phyloP scores from a whole-genome alignment of 2,888 invertebrate genomes.

The Ctena decussata region DNA sequence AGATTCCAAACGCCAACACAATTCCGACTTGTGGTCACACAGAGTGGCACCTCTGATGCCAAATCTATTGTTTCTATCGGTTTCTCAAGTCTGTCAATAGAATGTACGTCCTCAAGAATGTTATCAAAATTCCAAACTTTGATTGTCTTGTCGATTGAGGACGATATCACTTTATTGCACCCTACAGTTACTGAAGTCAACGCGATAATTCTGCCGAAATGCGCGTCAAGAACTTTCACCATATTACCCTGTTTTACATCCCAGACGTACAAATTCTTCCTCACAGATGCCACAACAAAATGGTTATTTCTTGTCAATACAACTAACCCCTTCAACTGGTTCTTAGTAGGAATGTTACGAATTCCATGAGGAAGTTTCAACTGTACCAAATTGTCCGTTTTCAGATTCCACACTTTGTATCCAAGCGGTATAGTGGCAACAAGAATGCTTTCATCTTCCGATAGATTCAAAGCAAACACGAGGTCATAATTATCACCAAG shows the following conservation, averaged over 20 bases:
- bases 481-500: conserved; percentile 83
- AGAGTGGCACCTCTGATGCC: conserved; percentile 91
- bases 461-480: conserved; percentile 90
- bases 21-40: conserved; percentile 96
- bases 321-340: conserved; percentile 96
- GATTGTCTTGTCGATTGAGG: conserved; percentile 98
- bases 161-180: conserved; percentile 92
- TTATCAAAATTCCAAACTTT: conserved; percentile 99
- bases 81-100: conserved; percentile 94
- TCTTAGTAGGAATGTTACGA: conserved; percentile 96
- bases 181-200: conserved; percentile 94
- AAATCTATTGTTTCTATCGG: conserved; percentile 95
- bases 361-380: conserved; percentile 89
- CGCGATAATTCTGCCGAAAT: conserved; percentile 98
- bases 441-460: conserved; percentile 93
- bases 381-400: conserved; percentile 79
- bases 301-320: conserved; percentile 96
- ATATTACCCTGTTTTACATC: conserved; percentile 93
- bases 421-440: conserved; percentile 89
- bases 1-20: conserved; percentile 99
- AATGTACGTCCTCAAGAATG: conserved; percentile 96
- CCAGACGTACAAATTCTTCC: conserved; percentile 98
- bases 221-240: conserved; percentile 97
- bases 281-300: conserved; percentile 97
- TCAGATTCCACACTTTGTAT: conserved; percentile 87